Conservation (phyloP, 2,797 vertebrate species). For the Champsocephalus esox region DNA sequence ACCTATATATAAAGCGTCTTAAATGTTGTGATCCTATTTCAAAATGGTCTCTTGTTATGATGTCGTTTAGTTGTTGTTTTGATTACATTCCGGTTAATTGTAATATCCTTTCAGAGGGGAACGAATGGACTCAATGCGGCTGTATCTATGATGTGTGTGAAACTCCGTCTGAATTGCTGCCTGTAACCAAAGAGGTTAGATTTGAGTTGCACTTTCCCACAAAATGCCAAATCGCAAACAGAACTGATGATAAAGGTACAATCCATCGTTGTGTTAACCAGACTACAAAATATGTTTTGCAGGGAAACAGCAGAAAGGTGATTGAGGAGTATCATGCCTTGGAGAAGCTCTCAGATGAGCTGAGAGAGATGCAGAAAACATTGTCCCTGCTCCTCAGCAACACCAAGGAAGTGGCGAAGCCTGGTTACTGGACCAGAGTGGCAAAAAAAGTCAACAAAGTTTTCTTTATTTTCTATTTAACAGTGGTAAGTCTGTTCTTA, state of each 20-base stretch:
- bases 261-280: not conserved
- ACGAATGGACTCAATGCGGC: conserved; percentile 2
- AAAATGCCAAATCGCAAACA: not conserved
- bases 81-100: not conserved
- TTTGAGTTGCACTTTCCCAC: not conserved
- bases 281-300: conserved; percentile 8
- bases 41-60: too few species aligned
- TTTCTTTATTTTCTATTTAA: conserved; percentile 68
- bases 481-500: conserved; percentile 61
- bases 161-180: conserved; percentile 28
- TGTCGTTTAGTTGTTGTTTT: not conserved
- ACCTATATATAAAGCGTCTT: too few species aligned
- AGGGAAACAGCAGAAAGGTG: conserved; percentile 41
- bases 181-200: conserved; percentile 54
- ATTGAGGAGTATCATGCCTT: conserved; percentile 20
- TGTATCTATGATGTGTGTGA: conserved; percentile 31
- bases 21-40: too few species aligned
- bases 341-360: conserved; percentile 55
- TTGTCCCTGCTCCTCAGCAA: conserved; percentile 35
- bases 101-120: conserved; percentile 53
- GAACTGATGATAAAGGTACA: not conserved
- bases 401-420: conserved; percentile 20
- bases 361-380: conserved; percentile 55
- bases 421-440: conserved; percentile 65
- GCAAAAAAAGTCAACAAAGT: conserved; percentile 62